These are phyloP conservation scores for Chaetorhynchus papuensis DNA, from an alignment of 2,113 vertebrate species.

Conservation along the genomic window DNA sequence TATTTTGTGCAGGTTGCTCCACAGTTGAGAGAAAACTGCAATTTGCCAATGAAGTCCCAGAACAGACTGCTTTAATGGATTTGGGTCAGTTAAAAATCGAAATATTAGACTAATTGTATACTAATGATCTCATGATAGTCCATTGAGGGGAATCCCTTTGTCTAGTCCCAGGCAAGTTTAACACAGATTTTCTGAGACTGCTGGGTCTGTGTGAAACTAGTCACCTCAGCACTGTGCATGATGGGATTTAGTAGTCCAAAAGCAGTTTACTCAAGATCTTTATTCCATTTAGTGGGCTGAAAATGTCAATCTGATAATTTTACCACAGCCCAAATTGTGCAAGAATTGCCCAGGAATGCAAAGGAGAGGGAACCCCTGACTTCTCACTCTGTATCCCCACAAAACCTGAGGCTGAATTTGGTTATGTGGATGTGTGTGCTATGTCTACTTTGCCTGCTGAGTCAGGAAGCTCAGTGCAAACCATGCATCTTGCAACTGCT, in stretches of 20 bases:
- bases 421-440: background rate
- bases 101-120: background rate
- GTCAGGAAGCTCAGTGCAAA: background rate
- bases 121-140: background rate
- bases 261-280: background rate
- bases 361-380: background rate
- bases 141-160: background rate
- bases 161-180: background rate
- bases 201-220: background rate
- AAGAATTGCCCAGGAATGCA: background rate
- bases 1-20: background rate
- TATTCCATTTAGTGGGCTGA: background rate
- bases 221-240: background rate
- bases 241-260: background rate
- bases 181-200: background rate
- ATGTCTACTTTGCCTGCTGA: background rate
- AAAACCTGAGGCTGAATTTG: background rate
- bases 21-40: background rate
- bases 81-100: background rate
- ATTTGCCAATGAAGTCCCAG: background rate
- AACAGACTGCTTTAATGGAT: background rate
- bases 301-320: background rate
- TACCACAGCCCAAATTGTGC: background rate
- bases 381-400: background rate
- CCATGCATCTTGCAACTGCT: background rate